Conservation (phyloP, 2,797 vertebrate species). For the Haliaeetus albicilla region DNA sequence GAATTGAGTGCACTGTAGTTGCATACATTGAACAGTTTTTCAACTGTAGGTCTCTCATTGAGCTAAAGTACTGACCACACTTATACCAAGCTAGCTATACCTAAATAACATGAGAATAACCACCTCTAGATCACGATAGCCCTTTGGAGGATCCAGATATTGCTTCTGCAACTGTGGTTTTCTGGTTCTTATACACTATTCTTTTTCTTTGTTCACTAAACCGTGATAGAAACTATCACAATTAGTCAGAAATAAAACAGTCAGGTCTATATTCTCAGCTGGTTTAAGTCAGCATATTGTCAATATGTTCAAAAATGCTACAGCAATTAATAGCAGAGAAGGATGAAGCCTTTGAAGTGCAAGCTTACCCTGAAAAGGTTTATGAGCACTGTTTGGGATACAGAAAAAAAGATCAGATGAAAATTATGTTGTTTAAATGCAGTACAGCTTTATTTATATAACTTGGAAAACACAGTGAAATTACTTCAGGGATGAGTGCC, state of each 20-base stretch:
- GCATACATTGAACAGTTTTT: not conserved
- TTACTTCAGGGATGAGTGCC: not conserved
- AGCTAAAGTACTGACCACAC: not conserved
- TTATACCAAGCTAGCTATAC: not conserved
- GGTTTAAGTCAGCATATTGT: not conserved
- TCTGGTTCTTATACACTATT: not conserved
- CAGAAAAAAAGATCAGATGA: not conserved
- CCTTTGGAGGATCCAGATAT: not conserved
- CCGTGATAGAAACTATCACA: not conserved
- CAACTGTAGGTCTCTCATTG: not conserved
- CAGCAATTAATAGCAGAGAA: not conserved
- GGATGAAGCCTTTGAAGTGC: not conserved
- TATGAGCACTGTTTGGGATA: not conserved
- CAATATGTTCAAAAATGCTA: not conserved
- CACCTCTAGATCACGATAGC: not conserved
- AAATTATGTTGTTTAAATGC: not conserved
- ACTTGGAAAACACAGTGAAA: not conserved
- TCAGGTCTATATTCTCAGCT: not conserved
- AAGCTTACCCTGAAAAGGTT: not conserved
- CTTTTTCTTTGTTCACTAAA: not conserved
- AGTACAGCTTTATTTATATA: not conserved
- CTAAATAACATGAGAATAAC: not conserved
- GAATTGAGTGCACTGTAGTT: not conserved
- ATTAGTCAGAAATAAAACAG: not conserved
- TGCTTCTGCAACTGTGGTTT: not conserved